phyloP scores from a whole-genome alignment of 2,888 invertebrate genomes.

The Chloroclystis v-ata region DNA sequence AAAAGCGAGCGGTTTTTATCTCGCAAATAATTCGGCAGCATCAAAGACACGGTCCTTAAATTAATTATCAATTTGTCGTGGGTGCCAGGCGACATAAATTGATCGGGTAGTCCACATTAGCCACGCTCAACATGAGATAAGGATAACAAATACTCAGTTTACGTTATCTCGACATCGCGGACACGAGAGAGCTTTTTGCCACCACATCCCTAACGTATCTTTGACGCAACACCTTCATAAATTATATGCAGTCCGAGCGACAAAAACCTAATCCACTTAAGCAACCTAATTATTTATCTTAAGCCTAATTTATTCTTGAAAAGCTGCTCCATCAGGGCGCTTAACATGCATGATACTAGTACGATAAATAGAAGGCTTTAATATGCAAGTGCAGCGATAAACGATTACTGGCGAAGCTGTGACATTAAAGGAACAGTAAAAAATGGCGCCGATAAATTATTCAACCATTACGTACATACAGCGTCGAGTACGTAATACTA shows the following conservation, averaged over 20 bases:
- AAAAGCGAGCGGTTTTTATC: constrained; percentile 30
- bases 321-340: constrained; percentile 26
- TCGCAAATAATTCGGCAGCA: constrained; percentile 72
- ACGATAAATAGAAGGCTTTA: constrained; percentile 47
- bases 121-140: constrained; percentile 74
- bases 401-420: constrained; percentile 42
- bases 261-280: constrained; percentile 31
- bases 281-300: constrained; percentile 29
- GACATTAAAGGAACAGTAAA: constrained; percentile 38
- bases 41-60: constrained; percentile 70
- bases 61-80: constrained; percentile 78
- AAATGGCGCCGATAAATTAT: constrained; percentile 42
- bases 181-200: constrained; percentile 77
- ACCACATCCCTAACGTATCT: constrained; percentile 57
- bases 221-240: constrained; percentile 40
- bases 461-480: constrained; percentile 37
- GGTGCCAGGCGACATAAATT: constrained; percentile 76
- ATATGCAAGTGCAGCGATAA: constrained; percentile 45
- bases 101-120: constrained; percentile 73
- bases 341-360: constrained; percentile 36
- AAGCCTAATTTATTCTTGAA: constrained; percentile 23
- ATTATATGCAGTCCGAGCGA: constrained; percentile 30
- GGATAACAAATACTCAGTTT: constrained; percentile 78
- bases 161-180: constrained; percentile 75
- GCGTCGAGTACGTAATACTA: constrained; percentile 10